Evolutionary conservation across 1,140 invertebrate species (phyloP).

Genomic region (Ceratina japonica): DNA sequence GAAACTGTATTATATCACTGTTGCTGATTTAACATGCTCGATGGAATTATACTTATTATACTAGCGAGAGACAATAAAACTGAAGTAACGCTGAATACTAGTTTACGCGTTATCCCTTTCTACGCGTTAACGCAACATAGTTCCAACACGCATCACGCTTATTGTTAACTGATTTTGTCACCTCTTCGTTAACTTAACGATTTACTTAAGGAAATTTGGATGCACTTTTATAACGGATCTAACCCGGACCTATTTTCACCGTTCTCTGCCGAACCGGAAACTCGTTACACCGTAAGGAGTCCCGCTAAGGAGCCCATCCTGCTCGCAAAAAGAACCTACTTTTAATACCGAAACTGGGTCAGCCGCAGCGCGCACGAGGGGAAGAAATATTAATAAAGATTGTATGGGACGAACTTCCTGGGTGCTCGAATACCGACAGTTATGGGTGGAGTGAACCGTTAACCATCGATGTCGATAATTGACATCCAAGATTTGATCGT

Average conservation of each 20-base stretch:
- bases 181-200: no score
- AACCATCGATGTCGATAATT: constrained; percentile 65
- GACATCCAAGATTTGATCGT: constrained; percentile 53
- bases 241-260: constrained; percentile 47
- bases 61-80: no score
- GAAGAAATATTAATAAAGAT: constrained; percentile 72
- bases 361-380: constrained; percentile 10
- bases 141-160: no score
- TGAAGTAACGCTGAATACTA: no score
- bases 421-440: constrained; percentile 56
- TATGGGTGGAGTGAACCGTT: constrained; percentile 66
- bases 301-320: constrained; percentile 57
- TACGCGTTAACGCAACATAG: no score
- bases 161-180: no score
- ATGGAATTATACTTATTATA: not conserved
- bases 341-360: constrained; percentile 49
- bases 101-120: no score
- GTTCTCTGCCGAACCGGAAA: constrained; percentile 47
- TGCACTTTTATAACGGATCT: not conserved
- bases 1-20: not conserved
- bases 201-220: not conserved
- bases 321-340: constrained; percentile 54
- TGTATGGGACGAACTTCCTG: constrained; percentile 69
- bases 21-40: constrained; percentile 4
- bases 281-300: constrained; percentile 49